Evolutionary conservation across 2,797 vertebrate genomes (phyloP).

Genomic region (Pseudocheirus occidentalis): DNA sequence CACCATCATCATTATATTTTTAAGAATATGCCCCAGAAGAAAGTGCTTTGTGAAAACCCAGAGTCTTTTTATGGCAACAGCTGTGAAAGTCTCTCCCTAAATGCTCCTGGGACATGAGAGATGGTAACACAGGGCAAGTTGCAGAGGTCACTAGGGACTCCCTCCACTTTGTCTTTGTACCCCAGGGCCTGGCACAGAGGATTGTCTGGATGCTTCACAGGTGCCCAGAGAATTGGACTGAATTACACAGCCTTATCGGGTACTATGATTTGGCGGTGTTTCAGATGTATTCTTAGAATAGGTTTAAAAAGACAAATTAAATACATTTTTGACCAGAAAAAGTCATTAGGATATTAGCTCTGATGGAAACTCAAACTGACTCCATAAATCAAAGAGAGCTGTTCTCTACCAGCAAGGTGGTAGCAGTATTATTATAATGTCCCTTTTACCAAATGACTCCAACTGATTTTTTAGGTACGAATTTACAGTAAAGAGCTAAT

Average conservation of each 20-base stretch:
- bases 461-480: conserved; percentile 68
- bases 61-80: background rate
- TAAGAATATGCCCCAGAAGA: background rate
- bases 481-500: conserved; percentile 72
- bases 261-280: background rate
- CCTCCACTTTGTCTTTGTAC: no score
- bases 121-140: conserved; percentile 17
- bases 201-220: no score
- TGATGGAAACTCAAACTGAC: conserved; percentile 69
- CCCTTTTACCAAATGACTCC: conserved; percentile 70
- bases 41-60: conserved; percentile 17
- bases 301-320: conserved; percentile 6
- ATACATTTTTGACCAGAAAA: conserved; percentile 36
- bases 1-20: no score
- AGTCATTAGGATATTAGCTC: conserved; percentile 47
- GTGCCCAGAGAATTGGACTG: background rate
- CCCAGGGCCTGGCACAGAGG: no score
- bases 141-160: background rate
- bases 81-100: conserved; percentile 3
- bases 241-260: background rate
- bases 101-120: conserved; percentile 26
- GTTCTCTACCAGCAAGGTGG: conserved; percentile 60
- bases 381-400: conserved; percentile 61
- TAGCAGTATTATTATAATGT: conserved; percentile 77
- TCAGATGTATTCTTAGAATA: conserved; percentile 61